Evolutionary conservation across 2,888 invertebrate species (phyloP).

Genomic region (Drosophila atripex): DNA sequence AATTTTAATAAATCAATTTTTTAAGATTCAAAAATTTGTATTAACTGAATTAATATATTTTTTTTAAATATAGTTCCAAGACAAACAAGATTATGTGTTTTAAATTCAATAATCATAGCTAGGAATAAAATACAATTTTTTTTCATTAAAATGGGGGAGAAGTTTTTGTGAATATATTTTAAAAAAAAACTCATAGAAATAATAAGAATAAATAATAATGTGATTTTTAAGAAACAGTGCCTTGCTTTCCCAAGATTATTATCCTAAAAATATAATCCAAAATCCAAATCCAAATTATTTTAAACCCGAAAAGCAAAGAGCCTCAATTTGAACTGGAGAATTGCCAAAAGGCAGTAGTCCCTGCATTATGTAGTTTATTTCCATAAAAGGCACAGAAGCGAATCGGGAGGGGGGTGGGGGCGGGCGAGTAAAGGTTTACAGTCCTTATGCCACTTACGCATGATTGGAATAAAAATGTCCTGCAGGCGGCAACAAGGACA

Average conservation of each 20-base stretch:
- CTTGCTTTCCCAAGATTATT: background rate
- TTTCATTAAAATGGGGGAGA: no score
- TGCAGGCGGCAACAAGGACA: slow-evolving; percentile 42
- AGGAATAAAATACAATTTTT: no score
- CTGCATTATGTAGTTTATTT: slow-evolving; percentile 3
- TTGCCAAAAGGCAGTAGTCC: slow-evolving; percentile 5
- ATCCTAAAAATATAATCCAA: background rate
- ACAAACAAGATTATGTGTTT: no score
- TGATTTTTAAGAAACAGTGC: background rate
- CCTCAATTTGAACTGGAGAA: slow-evolving; percentile 1
- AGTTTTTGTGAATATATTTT: no score
- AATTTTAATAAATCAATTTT: no score
- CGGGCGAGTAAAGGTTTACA: slow-evolving; percentile 33
- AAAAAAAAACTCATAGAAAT: no score
- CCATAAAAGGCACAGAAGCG: background rate
- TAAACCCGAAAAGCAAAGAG: background rate
- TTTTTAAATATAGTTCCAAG: no score
- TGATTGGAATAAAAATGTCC: slow-evolving; percentile 65
- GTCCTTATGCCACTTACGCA: slow-evolving; percentile 50
- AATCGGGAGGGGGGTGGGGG: slow-evolving; percentile 4
- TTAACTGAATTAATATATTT: no score
- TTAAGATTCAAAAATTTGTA: no score
- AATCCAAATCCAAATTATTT: background rate
- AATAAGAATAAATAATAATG: no score
- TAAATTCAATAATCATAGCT: no score